Evolutionary conservation across 2,888 invertebrate genomes (phyloP).

Genomic region (Rotaria macrura): DNA sequence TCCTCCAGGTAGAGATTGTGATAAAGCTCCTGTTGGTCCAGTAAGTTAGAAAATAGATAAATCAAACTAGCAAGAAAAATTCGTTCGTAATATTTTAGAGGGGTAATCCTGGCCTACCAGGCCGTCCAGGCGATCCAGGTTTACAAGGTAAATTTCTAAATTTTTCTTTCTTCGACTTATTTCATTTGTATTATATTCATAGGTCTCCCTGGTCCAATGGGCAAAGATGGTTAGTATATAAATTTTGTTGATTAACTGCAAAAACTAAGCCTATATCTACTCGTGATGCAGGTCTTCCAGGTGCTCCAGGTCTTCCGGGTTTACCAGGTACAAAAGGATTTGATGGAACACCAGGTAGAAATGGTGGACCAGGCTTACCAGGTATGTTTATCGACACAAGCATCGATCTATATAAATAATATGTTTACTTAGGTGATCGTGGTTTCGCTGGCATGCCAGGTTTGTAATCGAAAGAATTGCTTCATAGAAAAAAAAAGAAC

Average conservation of each 20-base stretch:
- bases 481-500: not conserved
- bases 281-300: not conserved
- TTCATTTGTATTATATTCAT: not conserved
- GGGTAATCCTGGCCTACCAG: conserved; percentile 27
- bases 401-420: not conserved
- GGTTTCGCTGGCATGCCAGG: conserved; percentile 31
- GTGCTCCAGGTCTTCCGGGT: conserved; percentile 33
- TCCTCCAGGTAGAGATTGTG: conserved; percentile 33
- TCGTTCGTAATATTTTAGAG: not conserved
- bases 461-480: not conserved
- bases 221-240: not conserved
- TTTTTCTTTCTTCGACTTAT: too few species aligned
- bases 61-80: conserved; percentile 16
- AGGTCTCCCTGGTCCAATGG: not conserved
- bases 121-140: conserved; percentile 2
- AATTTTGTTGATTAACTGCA: not conserved
- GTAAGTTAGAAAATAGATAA: conserved; percentile 24
- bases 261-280: not conserved
- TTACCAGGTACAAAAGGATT: conserved; percentile 29
- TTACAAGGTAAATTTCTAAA: conserved; percentile 14
- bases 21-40: not conserved
- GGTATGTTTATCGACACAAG: not conserved
- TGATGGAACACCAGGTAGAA: conserved; percentile 25
- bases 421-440: conserved; percentile 20
- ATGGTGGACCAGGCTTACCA: conserved; percentile 22